A percentile compares a stretch with the other conserved stretches of the same genome.
Evolutionary conservation across 1,140 invertebrate genomes (phyloP).

Genomic region (Atta texana): DNA sequence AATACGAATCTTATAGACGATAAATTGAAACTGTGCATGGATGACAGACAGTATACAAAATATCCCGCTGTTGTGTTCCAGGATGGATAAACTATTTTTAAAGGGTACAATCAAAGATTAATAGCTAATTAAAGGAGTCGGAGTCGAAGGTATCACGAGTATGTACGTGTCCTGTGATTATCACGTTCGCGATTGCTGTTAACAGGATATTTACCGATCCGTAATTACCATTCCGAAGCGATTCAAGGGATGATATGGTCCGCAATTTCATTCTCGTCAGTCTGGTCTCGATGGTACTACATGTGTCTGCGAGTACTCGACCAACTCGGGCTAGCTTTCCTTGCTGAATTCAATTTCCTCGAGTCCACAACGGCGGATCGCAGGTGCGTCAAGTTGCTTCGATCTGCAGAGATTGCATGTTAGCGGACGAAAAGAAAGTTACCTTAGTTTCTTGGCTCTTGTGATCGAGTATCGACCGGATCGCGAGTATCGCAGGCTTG

Average conservation of each 20-base stretch:
- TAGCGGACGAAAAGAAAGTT: slow-evolving; percentile 33
- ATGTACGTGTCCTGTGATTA: slow-evolving; percentile 2
- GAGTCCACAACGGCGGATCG: slow-evolving; percentile 54
- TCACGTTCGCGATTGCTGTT: slow-evolving; percentile 10
- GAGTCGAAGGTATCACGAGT: not conserved
- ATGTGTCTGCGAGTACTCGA: slow-evolving; percentile 49
- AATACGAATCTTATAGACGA: slow-evolving; percentile 21
- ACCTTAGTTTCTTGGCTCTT: not conserved
- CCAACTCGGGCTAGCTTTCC: slow-evolving; percentile 32
- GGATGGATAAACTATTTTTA: not conserved
- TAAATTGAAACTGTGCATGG: not conserved
- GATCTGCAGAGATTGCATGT: slow-evolving; percentile 50
- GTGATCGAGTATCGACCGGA: not conserved
- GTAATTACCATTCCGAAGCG: slow-evolving; percentile 60
- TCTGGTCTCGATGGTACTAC: slow-evolving; percentile 4
- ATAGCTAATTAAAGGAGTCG: not conserved
- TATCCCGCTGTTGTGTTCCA: too few relatives aligned
- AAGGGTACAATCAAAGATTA: too few relatives aligned
- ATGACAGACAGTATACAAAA: not conserved
- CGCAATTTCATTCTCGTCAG: slow-evolving; percentile 48
- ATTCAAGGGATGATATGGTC: slow-evolving; percentile 33
- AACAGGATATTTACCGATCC: slow-evolving; percentile 64
- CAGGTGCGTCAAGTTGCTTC: slow-evolving; percentile 51
- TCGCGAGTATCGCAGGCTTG: not conserved
- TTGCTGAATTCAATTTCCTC: slow-evolving; percentile 60